These are phyloP conservation scores for Ascidia mentula DNA, from an alignment of 23 tunicate species.

Conservation along the genomic window DNA sequence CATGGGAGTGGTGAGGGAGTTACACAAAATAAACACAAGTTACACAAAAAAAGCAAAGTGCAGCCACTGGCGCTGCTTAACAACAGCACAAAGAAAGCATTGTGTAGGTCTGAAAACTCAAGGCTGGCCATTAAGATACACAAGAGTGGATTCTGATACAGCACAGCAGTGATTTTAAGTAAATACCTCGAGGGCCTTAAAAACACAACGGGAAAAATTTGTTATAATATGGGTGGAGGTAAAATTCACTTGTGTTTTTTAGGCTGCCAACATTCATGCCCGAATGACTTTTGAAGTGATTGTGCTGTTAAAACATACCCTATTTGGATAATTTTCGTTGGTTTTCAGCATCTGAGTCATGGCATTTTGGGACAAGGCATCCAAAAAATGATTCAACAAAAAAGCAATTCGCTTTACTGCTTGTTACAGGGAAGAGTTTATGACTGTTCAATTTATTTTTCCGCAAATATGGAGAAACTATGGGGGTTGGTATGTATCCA, in stretches of 20 bases:
- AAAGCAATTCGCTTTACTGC: no score
- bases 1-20: conserved; percentile 1
- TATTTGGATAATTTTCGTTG: no score
- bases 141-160: conserved; percentile 7
- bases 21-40: background rate
- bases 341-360: no score
- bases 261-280: background rate
- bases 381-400: no score
- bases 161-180: background rate
- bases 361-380: no score
- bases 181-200: background rate
- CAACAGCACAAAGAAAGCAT: conserved; percentile 9
- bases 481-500: no score
- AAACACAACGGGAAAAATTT: conserved; percentile 3
- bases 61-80: conserved; percentile 8
- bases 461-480: no score
- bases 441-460: no score
- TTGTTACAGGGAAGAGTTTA: no score
- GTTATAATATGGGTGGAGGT: background rate
- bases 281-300: background rate
- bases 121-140: conserved; percentile 4
- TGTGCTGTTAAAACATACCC: conserved; percentile 3
- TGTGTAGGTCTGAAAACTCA: background rate
- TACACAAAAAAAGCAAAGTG: conserved; percentile 3
- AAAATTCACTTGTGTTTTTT: conserved; percentile 8